phyloP scores from a whole-genome alignment of 2,113 vertebrate genomes.

The Sphaerodactylus townsendi region DNA sequence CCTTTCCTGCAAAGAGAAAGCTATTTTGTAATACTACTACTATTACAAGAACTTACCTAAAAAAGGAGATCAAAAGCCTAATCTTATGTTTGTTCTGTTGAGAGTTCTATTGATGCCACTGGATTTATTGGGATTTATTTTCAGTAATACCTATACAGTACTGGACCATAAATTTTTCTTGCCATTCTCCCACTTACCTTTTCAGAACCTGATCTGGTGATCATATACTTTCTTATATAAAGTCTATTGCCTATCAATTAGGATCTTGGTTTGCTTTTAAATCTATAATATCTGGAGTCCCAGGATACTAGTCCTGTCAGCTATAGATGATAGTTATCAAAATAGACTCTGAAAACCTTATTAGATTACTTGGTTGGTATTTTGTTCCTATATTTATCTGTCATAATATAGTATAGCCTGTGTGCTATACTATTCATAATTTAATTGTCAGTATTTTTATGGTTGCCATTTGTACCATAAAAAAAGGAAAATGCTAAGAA shows the following conservation, averaged over 20 bases:
- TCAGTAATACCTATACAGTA: neutral
- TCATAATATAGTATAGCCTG: too few relatives aligned
- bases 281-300: neutral
- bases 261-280: neutral
- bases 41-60: neutral
- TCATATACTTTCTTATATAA: neutral
- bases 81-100: neutral
- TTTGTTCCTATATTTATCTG: neutral
- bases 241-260: neutral
- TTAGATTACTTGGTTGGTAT: neutral
- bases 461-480: slow-evolving; percentile 58
- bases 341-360: neutral
- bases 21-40: neutral
- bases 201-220: too few relatives aligned
- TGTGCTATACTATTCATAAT: too few relatives aligned
- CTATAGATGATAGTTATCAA: neutral
- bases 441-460: slow-evolving; percentile 11
- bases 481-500: slow-evolving; percentile 37
- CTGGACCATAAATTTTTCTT: neutral
- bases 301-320: neutral
- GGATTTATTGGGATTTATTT: neutral
- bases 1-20: neutral
- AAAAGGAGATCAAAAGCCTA: neutral
- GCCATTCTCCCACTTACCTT: neutral
- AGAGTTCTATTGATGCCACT: neutral